These are phyloP conservation scores for Gortyna flavago DNA, from an alignment of 2,888 invertebrate genomes.

Conservation along the genomic window DNA sequence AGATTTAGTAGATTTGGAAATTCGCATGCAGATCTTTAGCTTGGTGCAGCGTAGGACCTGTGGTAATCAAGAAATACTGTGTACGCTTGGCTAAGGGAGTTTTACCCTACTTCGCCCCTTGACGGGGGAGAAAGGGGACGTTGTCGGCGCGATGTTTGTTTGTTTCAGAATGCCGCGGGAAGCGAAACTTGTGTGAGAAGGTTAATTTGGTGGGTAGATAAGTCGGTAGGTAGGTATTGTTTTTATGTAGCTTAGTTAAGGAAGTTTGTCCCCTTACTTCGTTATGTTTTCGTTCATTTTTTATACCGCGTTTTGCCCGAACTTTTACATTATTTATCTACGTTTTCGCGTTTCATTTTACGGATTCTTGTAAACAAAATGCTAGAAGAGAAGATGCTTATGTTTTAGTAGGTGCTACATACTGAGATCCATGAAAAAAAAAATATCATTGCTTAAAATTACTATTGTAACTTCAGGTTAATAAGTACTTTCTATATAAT, in stretches of 20 bases:
- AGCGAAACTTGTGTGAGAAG: conserved; percentile 72
- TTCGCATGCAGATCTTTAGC: conserved; percentile 85
- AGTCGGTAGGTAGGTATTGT: conserved; percentile 72
- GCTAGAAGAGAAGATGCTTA: neutral
- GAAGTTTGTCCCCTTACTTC: conserved; percentile 55
- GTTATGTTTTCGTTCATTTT: conserved; percentile 60
- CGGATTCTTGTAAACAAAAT: conserved; percentile 33
- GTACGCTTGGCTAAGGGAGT: conserved; percentile 69
- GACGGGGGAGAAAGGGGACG: conserved; percentile 62
- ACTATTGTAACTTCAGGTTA: neutral
- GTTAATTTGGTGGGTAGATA: conserved; percentile 76
- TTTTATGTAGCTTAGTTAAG: conserved; percentile 63
- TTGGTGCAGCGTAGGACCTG: conserved; percentile 76
- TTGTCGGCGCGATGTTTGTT: conserved; percentile 70
- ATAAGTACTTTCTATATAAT: neutral
- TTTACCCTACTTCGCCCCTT: conserved; percentile 64
- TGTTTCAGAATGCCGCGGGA: conserved; percentile 72
- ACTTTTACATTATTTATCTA: conserved; percentile 53
- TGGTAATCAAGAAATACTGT: conserved; percentile 74
- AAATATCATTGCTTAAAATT: neutral
- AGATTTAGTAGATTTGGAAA: conserved; percentile 83
- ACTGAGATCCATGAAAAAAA: neutral
- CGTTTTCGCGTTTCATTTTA: conserved; percentile 34
- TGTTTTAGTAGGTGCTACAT: neutral
- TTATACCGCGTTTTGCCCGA: conserved; percentile 47